phyloP scores from a whole-genome alignment of 2,888 invertebrate species.

The Luffia ferchaultella region DNA sequence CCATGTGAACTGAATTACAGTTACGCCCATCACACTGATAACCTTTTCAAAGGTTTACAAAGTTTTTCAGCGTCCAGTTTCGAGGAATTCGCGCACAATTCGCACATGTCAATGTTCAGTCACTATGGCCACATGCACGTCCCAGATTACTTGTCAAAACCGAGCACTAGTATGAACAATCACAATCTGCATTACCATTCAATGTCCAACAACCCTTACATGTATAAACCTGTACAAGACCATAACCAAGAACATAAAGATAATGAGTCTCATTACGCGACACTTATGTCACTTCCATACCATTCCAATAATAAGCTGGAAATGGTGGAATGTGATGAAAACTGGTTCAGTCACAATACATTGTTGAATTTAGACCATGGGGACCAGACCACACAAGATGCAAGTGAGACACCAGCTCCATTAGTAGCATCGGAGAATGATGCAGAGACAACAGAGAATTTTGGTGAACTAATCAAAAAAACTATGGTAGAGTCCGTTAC shows the following conservation, averaged over 20 bases:
- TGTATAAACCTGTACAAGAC: constrained; percentile 45
- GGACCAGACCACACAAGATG: constrained; percentile 43
- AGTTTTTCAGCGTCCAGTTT: constrained; percentile 59
- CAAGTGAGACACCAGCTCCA: constrained; percentile 26
- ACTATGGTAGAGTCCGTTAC: constrained; percentile 91
- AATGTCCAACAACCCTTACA: constrained; percentile 42
- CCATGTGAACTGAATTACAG: constrained; percentile 53
- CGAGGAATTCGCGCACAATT: constrained; percentile 62
- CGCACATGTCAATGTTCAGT: constrained; percentile 57
- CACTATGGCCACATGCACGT: constrained; percentile 58
- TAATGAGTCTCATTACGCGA: constrained; percentile 68
- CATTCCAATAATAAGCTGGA: constrained; percentile 74
- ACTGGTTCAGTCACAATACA: constrained; percentile 57
- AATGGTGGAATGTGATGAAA: constrained; percentile 59
- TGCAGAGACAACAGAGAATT: constrained; percentile 71
- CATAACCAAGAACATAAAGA: constrained; percentile 52
- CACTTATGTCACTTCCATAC: constrained; percentile 71
- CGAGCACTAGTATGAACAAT: constrained; percentile 31
- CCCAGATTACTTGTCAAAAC: constrained; percentile 49
- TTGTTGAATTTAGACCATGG: constrained; percentile 43
- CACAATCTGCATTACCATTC: constrained; percentile 39
- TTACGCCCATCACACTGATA: constrained; percentile 39
- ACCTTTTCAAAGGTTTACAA: constrained; percentile 44
- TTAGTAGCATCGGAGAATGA: constrained; percentile 26
- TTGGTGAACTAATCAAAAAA: constrained; percentile 92